These are phyloP conservation scores for Cheumatopsyche charites DNA, from an alignment of 1,140 invertebrate genomes.

Conservation along the genomic window DNA sequence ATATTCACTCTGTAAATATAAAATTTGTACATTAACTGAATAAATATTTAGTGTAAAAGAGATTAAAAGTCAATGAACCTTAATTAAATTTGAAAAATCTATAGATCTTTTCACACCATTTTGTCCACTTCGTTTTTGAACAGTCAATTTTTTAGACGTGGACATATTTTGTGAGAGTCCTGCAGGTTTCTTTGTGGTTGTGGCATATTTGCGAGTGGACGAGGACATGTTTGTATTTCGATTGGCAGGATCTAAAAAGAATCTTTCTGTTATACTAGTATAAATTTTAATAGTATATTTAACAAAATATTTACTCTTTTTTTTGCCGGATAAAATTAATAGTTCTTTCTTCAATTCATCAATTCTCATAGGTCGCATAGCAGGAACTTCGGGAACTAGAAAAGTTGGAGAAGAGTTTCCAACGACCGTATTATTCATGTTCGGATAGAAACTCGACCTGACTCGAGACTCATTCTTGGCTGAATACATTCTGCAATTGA, in stretches of 20 bases:
- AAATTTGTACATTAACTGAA: no score
- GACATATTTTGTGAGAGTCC: slow-evolving; percentile 30
- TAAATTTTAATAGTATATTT: no score
- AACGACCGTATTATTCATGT: not conserved
- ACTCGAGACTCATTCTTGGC: not conserved
- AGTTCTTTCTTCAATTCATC: not conserved
- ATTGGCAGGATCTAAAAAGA: no score
- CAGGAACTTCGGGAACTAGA: slow-evolving; percentile 2
- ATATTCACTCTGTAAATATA: no score
- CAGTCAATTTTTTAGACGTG: slow-evolving; percentile 24
- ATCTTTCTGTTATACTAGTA: no score
- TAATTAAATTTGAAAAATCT: not conserved
- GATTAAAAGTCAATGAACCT: not conserved
- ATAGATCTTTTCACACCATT: slow-evolving; percentile 6
- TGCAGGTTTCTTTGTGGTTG: slow-evolving; percentile 4
- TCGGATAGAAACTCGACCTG: not conserved
- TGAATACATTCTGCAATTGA: slow-evolving; percentile 4
- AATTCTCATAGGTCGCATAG: slow-evolving; percentile 11
- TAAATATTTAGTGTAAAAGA: no score
- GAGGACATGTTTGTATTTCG: not conserved
- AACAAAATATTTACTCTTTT: not conserved
- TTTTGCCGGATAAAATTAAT: not conserved
- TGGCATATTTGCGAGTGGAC: slow-evolving; percentile 1
- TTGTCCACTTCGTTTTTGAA: slow-evolving; percentile 18
- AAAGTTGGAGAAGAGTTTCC: not conserved